These are phyloP conservation scores for Papilio protenor DNA, from an alignment of 2,888 invertebrate species.

Conservation along the genomic window DNA sequence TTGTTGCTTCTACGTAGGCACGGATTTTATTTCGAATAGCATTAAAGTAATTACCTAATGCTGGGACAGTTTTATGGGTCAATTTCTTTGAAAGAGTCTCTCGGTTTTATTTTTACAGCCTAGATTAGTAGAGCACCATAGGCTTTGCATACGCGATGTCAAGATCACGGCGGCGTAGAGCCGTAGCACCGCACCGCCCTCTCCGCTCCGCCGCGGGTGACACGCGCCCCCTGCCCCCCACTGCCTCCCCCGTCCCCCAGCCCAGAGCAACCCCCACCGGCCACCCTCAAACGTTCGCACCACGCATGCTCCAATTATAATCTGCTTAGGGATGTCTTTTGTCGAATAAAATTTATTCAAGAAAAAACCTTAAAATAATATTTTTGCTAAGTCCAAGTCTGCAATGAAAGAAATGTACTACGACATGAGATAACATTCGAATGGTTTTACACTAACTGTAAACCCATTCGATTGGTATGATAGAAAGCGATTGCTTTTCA, in stretches of 20 bases:
- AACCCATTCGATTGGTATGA: slow-evolving; percentile 41
- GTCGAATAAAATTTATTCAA: slow-evolving; percentile 68
- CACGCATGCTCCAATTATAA: slow-evolving; percentile 85
- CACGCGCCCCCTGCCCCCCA: slow-evolving; percentile 52
- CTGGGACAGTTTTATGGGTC: slow-evolving; percentile 39
- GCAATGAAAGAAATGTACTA: not conserved
- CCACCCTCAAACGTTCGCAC: slow-evolving; percentile 77
- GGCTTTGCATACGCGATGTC: slow-evolving; percentile 79
- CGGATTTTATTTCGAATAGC: slow-evolving; percentile 28
- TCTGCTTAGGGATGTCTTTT: slow-evolving; percentile 81
- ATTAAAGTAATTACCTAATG: slow-evolving; percentile 39
- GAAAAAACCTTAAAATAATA: slow-evolving; percentile 8
- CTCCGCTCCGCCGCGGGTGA: slow-evolving; percentile 67
- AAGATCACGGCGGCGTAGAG: slow-evolving; percentile 76
- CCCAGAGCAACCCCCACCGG: slow-evolving; percentile 65
- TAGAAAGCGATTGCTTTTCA: slow-evolving; percentile 43
- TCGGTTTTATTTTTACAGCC: slow-evolving; percentile 47
- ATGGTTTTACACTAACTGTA: slow-evolving; percentile 22
- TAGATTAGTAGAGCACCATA: slow-evolving; percentile 65
- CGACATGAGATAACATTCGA: slow-evolving; percentile 3
- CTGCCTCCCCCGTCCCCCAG: slow-evolving; percentile 60
- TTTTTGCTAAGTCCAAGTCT: not conserved
- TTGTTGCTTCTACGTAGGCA: slow-evolving; percentile 34
- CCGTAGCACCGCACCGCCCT: slow-evolving; percentile 63
- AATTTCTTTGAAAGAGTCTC: slow-evolving; percentile 33